Conservation (phyloP, 2,888 invertebrate genomes). For the Microctonus hyperodae region DNA sequence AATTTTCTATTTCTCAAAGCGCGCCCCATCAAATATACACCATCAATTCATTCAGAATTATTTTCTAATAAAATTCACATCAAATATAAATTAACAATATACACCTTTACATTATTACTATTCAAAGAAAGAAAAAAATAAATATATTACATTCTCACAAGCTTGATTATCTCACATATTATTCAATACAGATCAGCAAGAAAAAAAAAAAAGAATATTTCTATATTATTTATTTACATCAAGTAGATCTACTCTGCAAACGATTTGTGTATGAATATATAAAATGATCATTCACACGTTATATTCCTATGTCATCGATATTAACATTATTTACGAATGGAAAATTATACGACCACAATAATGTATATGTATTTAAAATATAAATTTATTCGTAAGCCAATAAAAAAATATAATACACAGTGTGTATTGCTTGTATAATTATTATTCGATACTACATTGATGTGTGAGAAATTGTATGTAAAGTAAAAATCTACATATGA, state of each 20-base stretch:
- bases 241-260: too few relatives aligned
- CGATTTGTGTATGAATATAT: neutral
- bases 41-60: neutral
- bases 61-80: too few relatives aligned
- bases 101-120: too few relatives aligned
- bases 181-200: neutral
- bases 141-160: neutral
- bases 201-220: too few relatives aligned
- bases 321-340: neutral
- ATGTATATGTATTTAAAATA: neutral
- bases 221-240: too few relatives aligned
- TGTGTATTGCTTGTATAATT: neutral
- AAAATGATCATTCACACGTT: neutral
- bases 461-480: neutral
- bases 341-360: too few relatives aligned
- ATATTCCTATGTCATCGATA: neutral
- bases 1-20: constrained; percentile 10
- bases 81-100: too few relatives aligned
- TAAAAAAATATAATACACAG: neutral
- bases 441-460: neutral
- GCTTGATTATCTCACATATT: constrained; percentile 16
- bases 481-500: neutral
- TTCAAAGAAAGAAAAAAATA: too few relatives aligned
- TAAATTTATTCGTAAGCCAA: neutral
- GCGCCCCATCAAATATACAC: too few relatives aligned